phyloP scores from a whole-genome alignment of 2,113 vertebrate species.

The Ptyas mucosa region DNA sequence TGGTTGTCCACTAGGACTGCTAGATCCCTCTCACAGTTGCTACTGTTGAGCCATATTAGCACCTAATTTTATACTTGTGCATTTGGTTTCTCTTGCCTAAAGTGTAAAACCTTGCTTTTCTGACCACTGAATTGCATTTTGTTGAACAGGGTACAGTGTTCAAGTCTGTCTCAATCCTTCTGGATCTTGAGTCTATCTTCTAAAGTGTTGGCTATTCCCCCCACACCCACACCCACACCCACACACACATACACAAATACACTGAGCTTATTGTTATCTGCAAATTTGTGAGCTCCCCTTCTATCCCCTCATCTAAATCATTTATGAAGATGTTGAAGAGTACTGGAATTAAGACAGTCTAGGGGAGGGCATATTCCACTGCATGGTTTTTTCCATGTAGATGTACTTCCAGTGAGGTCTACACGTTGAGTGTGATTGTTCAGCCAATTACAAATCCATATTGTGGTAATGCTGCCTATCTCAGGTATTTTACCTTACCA shows the following conservation, averaged over 20 bases:
- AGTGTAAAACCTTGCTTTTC: not conserved
- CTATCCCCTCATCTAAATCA: not conserved
- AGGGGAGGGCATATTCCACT: not conserved
- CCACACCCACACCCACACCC: no score
- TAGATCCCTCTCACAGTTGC: not conserved
- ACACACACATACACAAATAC: no score
- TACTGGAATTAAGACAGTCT: not conserved
- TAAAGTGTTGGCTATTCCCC: not conserved
- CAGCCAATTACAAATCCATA: not conserved
- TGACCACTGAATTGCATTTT: not conserved
- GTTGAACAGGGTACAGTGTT: not conserved
- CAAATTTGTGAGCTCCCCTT: not conserved
- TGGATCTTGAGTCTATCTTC: not conserved
- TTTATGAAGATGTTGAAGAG: not conserved
- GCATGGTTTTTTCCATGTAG: not conserved
- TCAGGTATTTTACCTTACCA: not conserved
- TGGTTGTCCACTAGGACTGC: not conserved
- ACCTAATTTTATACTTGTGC: not conserved
- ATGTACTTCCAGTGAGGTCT: not conserved
- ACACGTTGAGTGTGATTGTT: not conserved
- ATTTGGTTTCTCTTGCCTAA: no score
- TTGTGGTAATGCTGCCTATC: not conserved
- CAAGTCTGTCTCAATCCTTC: not conserved
- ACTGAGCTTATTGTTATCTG: no score
- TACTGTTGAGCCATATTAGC: not conserved